Percentiles rank a stretch among this genome's conserved stretches.
phyloP scores from a whole-genome alignment of 2,888 invertebrate species.

The Euplagia quadripunctaria region DNA sequence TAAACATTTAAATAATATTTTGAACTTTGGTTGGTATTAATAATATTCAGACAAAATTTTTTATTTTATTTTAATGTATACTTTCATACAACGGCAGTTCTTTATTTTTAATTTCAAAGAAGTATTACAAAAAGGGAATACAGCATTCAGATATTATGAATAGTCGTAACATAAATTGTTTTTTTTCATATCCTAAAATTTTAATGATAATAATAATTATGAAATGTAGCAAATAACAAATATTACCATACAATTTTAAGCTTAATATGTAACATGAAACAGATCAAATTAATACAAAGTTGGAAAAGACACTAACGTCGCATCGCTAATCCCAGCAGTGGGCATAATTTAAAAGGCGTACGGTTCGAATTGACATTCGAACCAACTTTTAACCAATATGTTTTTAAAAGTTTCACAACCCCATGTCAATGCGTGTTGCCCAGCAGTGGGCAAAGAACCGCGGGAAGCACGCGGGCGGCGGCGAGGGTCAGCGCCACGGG shows the following conservation, averaged over 20 bases:
- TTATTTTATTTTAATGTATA: background rate
- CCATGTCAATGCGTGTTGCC: constrained; percentile 45
- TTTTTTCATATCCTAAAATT: background rate
- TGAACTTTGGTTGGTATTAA: constrained; percentile 41
- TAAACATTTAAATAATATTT: constrained; percentile 33
- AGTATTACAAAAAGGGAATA: background rate
- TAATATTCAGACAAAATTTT: constrained; percentile 7
- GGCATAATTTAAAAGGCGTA: background rate
- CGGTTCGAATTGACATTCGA: no score
- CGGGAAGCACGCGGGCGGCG: constrained; percentile 57
- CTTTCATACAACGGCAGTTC: background rate
- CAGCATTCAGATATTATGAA: background rate
- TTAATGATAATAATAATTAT: background rate
- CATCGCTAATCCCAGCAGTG: background rate
- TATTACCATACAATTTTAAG: background rate
- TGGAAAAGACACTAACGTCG: background rate
- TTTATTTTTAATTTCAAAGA: background rate
- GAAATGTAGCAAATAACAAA: background rate
- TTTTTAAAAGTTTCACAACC: constrained; percentile 23
- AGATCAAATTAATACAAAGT: background rate
- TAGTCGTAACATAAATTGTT: background rate
- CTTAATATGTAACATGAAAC: background rate
- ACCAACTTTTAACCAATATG: background rate
- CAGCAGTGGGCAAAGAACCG: constrained; percentile 66
- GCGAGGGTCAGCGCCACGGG: constrained; percentile 80